phyloP scores from a whole-genome alignment of 2,888 invertebrate genomes.

The Melieria crassipennis region DNA sequence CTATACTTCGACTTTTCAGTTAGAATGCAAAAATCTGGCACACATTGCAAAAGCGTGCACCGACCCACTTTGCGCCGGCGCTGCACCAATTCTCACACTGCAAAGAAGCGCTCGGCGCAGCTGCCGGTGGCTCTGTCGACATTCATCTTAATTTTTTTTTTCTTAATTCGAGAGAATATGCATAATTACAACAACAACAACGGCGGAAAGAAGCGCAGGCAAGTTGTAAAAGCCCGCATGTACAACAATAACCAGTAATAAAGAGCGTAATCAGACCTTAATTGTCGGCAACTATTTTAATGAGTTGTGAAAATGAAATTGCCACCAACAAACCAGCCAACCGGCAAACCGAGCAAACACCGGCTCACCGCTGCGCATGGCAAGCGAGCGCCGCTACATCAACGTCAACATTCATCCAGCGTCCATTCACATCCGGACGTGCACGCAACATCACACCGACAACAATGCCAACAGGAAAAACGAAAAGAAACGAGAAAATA shows the following conservation, averaged over 20 bases:
- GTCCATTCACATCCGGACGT: conserved; percentile 10
- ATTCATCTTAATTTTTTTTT: conserved; percentile 14
- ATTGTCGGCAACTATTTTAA: conserved; percentile 38
- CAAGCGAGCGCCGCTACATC: no score
- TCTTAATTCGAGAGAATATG: conserved; percentile 10
- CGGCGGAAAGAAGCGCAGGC: conserved; percentile 3
- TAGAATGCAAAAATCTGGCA: no score
- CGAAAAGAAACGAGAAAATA: not conserved
- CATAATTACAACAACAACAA: conserved; percentile 24
- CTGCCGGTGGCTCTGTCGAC: not conserved
- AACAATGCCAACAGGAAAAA: conserved; percentile 11
- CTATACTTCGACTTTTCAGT: no score
- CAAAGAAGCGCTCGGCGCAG: not conserved
- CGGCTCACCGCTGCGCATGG: no score
- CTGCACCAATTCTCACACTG: conserved; percentile 29
- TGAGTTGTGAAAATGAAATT: conserved; percentile 42
- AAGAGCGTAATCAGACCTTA: conserved; percentile 35
- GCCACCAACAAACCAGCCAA: conserved; percentile 24
- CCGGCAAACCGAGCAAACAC: no score
- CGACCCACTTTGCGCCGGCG: not conserved
- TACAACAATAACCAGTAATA: conserved; percentile 24
- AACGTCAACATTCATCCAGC: not conserved
- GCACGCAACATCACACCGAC: conserved; percentile 10
- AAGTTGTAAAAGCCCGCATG: not conserved
- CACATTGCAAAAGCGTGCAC: no score